Conservation (phyloP, 2,888 invertebrate species). For the Rhagonycha fulva region DNA sequence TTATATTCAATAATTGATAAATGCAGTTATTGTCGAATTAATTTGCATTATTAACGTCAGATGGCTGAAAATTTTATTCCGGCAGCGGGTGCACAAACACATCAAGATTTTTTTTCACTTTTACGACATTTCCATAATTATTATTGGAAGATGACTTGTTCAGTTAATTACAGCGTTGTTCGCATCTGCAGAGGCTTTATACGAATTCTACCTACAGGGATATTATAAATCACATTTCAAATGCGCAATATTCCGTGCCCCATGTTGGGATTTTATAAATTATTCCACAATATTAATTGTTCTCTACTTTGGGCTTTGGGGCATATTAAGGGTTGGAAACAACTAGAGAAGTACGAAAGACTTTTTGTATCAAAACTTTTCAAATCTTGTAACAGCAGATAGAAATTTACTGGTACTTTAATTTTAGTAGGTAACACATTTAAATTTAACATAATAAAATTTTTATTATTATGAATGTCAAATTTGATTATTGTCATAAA, state of each 20-base stretch:
- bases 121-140: constrained; percentile 13
- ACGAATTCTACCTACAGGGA: constrained; percentile 7
- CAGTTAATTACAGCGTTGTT: constrained; percentile 35
- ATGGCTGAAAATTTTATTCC: neutral
- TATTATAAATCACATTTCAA: constrained; percentile 39
- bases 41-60: neutral
- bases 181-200: constrained; percentile 29
- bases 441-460: neutral
- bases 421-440: neutral
- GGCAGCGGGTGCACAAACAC: neutral
- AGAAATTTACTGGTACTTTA: neutral
- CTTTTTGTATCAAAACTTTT: neutral
- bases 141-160: constrained; percentile 30
- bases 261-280: constrained; percentile 40
- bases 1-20: neutral
- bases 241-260: constrained; percentile 40
- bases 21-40: neutral
- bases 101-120: constrained; percentile 8
- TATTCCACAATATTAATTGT: constrained; percentile 26
- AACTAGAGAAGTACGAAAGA: neutral
- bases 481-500: neutral
- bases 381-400: neutral
- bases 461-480: neutral
- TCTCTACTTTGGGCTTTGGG: neutral
- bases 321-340: neutral